Conservation (phyloP, 2,797 vertebrate species). For the Rhinatrema bivittatum region DNA sequence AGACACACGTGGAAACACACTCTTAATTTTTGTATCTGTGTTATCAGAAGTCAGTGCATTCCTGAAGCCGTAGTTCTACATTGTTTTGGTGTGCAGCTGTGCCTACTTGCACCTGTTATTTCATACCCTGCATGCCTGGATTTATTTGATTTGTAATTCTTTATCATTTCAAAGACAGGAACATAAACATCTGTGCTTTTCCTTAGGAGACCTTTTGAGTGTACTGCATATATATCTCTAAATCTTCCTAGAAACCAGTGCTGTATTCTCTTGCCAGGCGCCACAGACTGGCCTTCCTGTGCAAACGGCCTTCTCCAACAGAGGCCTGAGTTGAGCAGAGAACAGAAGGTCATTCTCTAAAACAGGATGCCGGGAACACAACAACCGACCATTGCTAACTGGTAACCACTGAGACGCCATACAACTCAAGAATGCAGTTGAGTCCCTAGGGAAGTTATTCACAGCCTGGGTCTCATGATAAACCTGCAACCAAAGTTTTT, state of each 20-base stretch:
- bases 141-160: constrained; percentile 35
- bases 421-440: constrained; percentile 44
- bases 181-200: constrained; percentile 45
- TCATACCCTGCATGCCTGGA: constrained; percentile 26
- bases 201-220: constrained; percentile 17
- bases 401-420: constrained; percentile 50
- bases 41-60: too few relatives aligned
- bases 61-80: constrained; percentile 14
- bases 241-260: constrained; percentile 46
- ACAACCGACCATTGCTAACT: constrained; percentile 46
- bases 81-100: background rate
- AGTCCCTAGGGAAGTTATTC: constrained; percentile 54
- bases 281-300: constrained; percentile 50
- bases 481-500: constrained; percentile 42
- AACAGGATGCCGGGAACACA: constrained; percentile 61
- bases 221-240: constrained; percentile 12
- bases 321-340: constrained; percentile 21
- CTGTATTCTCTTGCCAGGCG: constrained; percentile 56
- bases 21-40: constrained; percentile 3
- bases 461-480: constrained; percentile 52
- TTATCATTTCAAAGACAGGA: constrained; percentile 32
- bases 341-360: constrained; percentile 52
- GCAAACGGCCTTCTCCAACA: constrained; percentile 44
- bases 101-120: constrained; percentile 31
- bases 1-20: background rate